These are phyloP conservation scores for Rotaria magnacalcarata DNA, from an alignment of 2,888 invertebrate species.

Conservation along the genomic window DNA sequence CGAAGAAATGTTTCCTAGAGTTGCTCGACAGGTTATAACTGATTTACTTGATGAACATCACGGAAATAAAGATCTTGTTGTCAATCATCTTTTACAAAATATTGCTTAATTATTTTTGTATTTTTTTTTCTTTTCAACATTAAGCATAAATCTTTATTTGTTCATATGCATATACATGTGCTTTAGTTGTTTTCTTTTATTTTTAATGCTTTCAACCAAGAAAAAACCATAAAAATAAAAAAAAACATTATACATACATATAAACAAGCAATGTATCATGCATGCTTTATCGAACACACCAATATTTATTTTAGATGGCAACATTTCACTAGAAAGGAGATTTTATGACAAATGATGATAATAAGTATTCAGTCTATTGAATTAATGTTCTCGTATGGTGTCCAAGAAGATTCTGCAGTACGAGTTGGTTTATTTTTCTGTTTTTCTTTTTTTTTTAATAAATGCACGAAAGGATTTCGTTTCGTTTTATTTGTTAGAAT, in stretches of 20 bases:
- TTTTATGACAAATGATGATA: not conserved
- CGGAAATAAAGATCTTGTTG: constrained; percentile 82
- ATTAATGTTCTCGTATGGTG: not conserved
- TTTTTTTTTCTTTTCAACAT: not conserved
- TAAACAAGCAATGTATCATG: not conserved
- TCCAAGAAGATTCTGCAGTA: not conserved
- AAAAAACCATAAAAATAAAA: not conserved
- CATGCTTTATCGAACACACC: not conserved
- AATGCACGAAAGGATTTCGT: not conserved
- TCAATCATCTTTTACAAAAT: constrained; percentile 75
- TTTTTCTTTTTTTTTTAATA: not conserved
- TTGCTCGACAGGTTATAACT: constrained; percentile 84
- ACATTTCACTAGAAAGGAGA: not conserved
- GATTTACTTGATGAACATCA: constrained; percentile 81
- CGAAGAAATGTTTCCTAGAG: constrained; percentile 90
- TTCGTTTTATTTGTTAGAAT: not conserved
- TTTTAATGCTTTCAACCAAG: not conserved
- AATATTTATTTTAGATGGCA: not conserved
- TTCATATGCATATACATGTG: not conserved
- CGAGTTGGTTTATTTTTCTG: not conserved
- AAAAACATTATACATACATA: not conserved
- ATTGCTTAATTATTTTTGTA: not conserved
- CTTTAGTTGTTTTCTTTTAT: not conserved
- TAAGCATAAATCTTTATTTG: not conserved
- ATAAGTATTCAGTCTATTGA: not conserved